Evolutionary conservation across 2,888 invertebrate genomes (phyloP), one percentile per base, ranked within the genome.

Genomic region (Dromius quadrimaculatus): DNA sequence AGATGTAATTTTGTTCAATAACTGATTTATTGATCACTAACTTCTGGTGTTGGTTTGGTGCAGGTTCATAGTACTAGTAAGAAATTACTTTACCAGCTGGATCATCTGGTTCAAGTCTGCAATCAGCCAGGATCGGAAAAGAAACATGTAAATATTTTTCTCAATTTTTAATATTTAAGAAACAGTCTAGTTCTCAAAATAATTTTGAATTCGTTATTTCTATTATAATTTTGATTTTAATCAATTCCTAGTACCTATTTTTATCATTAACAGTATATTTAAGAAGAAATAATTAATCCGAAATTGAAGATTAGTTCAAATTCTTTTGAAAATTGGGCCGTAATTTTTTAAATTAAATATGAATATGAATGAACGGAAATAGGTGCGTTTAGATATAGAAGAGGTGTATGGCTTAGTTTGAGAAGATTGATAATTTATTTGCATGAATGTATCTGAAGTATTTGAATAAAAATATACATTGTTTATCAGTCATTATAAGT

Each of bases 11-110:
- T 11, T 65, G 50, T 65, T n/a, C 38, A 15, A 54, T 45, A 15
- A 19, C 5, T 45, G 45, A 62, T 13, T 23, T 54, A 54, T 22
- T 34, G 50, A 50, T 41, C 41, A 71, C 72, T 76, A 71, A 70
- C 72, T 72, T 64, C 66, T 74, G 81, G 81, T 79, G 79, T 80
- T 81, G 80, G 81, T 80, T 79, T 73, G 79, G 79, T 82, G 81
- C 84, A 94, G 93, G 93, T 94, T 79, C 96, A 97, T 86, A 95
- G 94, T 79, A 96, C 95, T 77, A 95, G 95, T 86, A 96, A 97
- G 87, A 96, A 96, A 85, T 88, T 97, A 80, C 89, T 97, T 77
- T 96, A 96, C 84, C 96, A 97, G 83, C 87, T 97, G 81, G 96
- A 97, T 85, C 95, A 95, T 83, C 87, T 97, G 84, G 95, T 96